Evolutionary conservation across 2,113 vertebrate genomes (phyloP).

Genomic region (Xyrauchen texanus): DNA sequence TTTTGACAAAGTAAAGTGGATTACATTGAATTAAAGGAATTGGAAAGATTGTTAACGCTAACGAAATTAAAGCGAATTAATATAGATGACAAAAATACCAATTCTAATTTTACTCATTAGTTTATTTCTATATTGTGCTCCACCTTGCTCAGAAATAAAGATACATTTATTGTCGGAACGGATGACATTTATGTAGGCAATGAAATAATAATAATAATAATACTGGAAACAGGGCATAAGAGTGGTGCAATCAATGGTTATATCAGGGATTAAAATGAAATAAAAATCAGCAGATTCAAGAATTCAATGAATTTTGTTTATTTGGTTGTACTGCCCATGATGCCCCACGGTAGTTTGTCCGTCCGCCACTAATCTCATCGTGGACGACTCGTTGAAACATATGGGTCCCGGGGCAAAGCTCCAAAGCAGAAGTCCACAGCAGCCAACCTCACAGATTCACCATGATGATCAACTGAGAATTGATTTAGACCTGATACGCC

Average conservation of each 20-base stretch:
- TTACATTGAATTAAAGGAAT: too few relatives aligned
- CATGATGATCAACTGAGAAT: not conserved
- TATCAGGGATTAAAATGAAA: not conserved
- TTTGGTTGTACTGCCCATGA: not conserved
- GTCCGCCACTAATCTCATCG: not conserved
- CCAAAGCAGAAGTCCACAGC: slow-evolving; percentile 55
- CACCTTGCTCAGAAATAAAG: too few relatives aligned
- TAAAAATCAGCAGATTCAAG: not conserved
- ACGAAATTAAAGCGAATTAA: too few relatives aligned
- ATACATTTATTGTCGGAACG: too few relatives aligned
- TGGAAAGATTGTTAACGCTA: too few relatives aligned
- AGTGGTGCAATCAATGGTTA: not conserved
- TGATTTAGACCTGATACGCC: not conserved
- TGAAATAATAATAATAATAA: too few relatives aligned
- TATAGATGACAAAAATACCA: too few relatives aligned
- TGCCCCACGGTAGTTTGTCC: not conserved
- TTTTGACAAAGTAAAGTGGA: too few relatives aligned
- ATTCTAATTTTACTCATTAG: too few relatives aligned
- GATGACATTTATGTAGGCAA: too few relatives aligned
- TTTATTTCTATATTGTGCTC: too few relatives aligned
- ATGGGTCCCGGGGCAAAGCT: slow-evolving; percentile 70
- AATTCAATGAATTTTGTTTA: not conserved
- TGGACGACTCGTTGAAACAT: slow-evolving; percentile 53
- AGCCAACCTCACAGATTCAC: not conserved
- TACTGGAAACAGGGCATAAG: not conserved